A percentile compares a stretch with the other conserved stretches of the same genome.
Evolutionary conservation across 2,888 invertebrate species (phyloP).

Genomic region (Slavum lentiscoides): DNA sequence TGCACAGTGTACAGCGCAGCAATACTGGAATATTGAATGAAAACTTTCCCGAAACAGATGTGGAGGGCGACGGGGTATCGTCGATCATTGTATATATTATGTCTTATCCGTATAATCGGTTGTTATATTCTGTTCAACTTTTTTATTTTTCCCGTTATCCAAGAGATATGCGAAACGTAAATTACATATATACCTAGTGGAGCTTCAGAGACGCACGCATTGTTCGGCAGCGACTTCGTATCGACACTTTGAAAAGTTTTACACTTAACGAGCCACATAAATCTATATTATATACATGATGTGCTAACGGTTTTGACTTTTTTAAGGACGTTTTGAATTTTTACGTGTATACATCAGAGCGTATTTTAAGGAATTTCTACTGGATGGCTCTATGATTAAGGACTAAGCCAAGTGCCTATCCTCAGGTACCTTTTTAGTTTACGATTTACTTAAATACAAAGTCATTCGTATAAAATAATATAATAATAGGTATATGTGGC

Average conservation of each 20-base stretch:
- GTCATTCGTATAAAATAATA: too few species aligned
- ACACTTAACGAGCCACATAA: not conserved
- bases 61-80: not conserved
- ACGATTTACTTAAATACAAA: too few species aligned
- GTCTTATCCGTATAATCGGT: not conserved
- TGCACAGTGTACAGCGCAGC: not conserved
- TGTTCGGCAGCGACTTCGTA: not conserved
- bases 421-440: too few species aligned
- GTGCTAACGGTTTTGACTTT: not conserved
- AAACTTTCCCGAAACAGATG: slow-evolving; percentile 25
- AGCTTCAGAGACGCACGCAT: not conserved
- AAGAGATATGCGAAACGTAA: not conserved
- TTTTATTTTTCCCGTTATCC: too few species aligned
- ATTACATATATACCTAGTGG: not conserved
- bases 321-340: too few species aligned
- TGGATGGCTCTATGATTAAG: too few species aligned
- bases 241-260: slow-evolving; percentile 5
- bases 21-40: not conserved
- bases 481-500: too few species aligned
- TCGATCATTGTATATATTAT: not conserved
- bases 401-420: too few species aligned
- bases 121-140: not conserved
- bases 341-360: too few species aligned
- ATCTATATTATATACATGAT: not conserved
- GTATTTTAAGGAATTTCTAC: too few species aligned